Evolutionary conservation across 1,140 invertebrate species (phyloP).

Genomic region (Pseudomyrmex sp.): DNA sequence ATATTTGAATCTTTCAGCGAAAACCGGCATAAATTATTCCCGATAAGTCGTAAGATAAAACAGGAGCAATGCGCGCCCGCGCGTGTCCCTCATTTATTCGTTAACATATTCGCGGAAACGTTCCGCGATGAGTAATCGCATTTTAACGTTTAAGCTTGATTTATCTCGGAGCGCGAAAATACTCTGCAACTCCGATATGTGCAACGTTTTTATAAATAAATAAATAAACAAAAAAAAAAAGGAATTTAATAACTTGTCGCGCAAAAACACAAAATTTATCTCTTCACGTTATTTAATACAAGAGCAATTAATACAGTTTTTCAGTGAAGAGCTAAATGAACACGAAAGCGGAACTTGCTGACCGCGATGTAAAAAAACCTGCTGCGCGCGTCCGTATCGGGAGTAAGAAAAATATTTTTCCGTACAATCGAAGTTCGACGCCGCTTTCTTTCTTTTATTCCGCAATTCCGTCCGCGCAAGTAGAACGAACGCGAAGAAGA

Average conservation of each 20-base stretch:
- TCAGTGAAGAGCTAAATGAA: too few species aligned
- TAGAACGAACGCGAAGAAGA: slow-evolving; percentile 3
- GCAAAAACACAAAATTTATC: too few species aligned
- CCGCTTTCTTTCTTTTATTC: background rate
- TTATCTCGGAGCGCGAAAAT: slow-evolving; percentile 2
- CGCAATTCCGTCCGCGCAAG: background rate
- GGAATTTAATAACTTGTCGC: too few species aligned
- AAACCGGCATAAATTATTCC: slow-evolving; percentile 43
- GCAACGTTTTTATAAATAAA: background rate
- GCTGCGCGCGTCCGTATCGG: too few species aligned
- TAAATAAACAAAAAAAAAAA: too few species aligned
- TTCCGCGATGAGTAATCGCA: slow-evolving; percentile 15
- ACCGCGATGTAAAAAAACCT: background rate
- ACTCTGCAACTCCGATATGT: background rate
- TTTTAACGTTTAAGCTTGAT: slow-evolving; percentile 24
- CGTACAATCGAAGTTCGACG: background rate
- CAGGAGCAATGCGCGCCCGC: background rate
- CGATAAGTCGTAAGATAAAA: slow-evolving; percentile 17
- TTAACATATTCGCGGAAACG: slow-evolving; percentile 10
- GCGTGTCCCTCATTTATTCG: slow-evolving; percentile 7
- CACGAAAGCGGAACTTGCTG: too few species aligned
- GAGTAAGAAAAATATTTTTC: background rate
- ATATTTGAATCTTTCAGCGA: slow-evolving; percentile 47
- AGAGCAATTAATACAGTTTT: too few species aligned
- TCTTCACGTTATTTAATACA: too few species aligned